Conservation (phyloP, 2,797 vertebrate genomes). For the Crocodylus rhombifer region DNA sequence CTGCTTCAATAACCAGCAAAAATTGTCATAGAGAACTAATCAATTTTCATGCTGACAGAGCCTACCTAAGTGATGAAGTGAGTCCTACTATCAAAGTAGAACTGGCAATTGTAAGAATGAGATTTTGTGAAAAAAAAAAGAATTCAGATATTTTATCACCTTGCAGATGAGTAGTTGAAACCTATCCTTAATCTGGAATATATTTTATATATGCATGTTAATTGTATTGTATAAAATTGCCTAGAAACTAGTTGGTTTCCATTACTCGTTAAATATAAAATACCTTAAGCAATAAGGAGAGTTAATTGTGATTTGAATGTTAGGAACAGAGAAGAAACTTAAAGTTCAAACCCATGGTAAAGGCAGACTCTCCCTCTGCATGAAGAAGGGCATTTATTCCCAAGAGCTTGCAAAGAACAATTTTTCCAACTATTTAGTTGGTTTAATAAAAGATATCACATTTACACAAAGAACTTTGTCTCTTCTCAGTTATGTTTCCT, state of each 20-base stretch:
- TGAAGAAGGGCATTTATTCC: neutral
- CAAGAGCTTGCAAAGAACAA: neutral
- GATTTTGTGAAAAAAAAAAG: neutral
- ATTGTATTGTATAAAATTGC: neutral
- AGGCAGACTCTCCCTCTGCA: fast-evolving
- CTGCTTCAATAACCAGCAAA: neutral
- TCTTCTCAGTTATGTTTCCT: neutral
- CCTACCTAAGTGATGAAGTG: neutral
- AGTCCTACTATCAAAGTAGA: too few relatives aligned
- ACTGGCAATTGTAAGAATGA: neutral
- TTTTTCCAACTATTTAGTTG: too few relatives aligned
- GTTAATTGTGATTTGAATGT: fast-evolving
- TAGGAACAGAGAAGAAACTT: neutral
- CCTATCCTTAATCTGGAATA: neutral
- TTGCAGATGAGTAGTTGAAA: neutral
- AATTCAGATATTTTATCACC: neutral
- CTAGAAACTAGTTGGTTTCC: neutral
- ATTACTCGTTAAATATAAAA: neutral
- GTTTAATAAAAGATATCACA: too few relatives aligned
- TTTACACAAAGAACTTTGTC: too few relatives aligned
- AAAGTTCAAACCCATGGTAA: neutral
- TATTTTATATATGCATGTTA: neutral
- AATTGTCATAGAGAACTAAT: neutral
- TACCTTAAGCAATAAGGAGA: neutral
- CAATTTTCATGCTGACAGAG: neutral